A percentile compares a stretch with the other conserved stretches of the same genome.
Evolutionary conservation across 2,113 vertebrate species (phyloP).

Genomic region (Hippocampus guttulatus): DNA sequence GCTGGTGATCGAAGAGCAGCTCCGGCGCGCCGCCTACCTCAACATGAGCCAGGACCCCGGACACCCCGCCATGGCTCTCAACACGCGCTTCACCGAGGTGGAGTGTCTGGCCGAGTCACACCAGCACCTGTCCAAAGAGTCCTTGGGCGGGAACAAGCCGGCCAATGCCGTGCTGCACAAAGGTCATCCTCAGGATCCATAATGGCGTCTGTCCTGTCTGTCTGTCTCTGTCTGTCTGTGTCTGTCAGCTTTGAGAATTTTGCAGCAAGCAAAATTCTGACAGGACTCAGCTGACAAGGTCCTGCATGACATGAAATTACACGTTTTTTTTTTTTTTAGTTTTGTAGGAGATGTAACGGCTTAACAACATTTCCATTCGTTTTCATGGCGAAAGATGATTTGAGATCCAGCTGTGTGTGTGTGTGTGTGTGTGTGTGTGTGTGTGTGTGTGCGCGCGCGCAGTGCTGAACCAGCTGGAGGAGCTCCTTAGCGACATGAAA

Average conservation of each 20-base stretch:
- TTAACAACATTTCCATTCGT: too few species aligned
- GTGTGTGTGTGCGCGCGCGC: not conserved
- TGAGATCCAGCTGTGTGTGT: not conserved
- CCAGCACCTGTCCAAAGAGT: conserved; percentile 98
- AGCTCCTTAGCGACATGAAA: conserved; percentile 98
- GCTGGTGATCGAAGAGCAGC: conserved; percentile 95
- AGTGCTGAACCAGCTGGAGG: conserved; percentile 98
- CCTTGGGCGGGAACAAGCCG: conserved; percentile 93
- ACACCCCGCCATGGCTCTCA: conserved; percentile 94
- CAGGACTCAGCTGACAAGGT: too few species aligned
- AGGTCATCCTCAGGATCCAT: conserved; percentile 66
- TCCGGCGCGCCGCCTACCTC: conserved; percentile 90
- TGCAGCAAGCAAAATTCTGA: too few species aligned
- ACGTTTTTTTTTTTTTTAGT: too few species aligned
- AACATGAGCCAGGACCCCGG: conserved; percentile 97
- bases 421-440: not conserved
- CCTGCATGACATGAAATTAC: too few species aligned
- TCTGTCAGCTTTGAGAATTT: too few species aligned
- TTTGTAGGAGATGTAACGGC: too few species aligned
- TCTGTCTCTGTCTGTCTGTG: too few species aligned
- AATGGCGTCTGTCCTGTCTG: too few species aligned
- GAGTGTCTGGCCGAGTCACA: conserved; percentile 98
- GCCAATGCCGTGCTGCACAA: conserved; percentile 96
- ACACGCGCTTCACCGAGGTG: conserved; percentile 91
- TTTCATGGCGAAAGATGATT: too few species aligned